phyloP scores from a whole-genome alignment of 2,888 invertebrate genomes.

The Pheosia tremula region DNA sequence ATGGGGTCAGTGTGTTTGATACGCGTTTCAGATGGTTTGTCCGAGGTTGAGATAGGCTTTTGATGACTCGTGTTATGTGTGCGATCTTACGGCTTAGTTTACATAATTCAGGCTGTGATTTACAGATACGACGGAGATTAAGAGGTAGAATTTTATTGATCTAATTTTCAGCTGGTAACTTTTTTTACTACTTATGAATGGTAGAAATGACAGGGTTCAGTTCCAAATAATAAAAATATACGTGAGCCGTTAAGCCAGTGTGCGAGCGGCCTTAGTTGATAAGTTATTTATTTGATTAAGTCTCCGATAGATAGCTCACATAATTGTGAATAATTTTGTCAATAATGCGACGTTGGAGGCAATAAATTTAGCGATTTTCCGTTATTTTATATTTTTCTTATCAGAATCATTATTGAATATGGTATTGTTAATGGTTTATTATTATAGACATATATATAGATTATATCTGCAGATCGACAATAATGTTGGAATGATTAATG shows the following conservation, averaged over 20 bases:
- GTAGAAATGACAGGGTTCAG: too few species aligned
- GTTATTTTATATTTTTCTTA: background rate
- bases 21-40: slow-evolving; percentile 7
- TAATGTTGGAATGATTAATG: background rate
- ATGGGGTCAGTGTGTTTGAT: slow-evolving; percentile 52
- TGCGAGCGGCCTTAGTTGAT: background rate
- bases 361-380: background rate
- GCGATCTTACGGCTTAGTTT: too few species aligned
- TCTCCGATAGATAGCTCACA: background rate
- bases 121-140: too few species aligned
- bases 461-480: too few species aligned
- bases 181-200: too few species aligned
- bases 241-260: background rate
- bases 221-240: background rate
- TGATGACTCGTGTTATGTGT: background rate
- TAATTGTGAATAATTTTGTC: background rate
- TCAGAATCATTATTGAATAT: background rate
- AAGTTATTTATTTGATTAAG: background rate
- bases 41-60: background rate
- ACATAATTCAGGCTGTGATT: too few species aligned
- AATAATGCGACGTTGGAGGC: background rate
- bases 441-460: background rate
- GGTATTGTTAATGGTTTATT: slow-evolving; percentile 1
- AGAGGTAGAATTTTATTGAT: too few species aligned
- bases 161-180: too few species aligned